Percentiles rank a stretch among this genome's conserved stretches.
Conservation (phyloP, 2,888 invertebrate genomes). For the Protophormia terraenovae region DNA sequence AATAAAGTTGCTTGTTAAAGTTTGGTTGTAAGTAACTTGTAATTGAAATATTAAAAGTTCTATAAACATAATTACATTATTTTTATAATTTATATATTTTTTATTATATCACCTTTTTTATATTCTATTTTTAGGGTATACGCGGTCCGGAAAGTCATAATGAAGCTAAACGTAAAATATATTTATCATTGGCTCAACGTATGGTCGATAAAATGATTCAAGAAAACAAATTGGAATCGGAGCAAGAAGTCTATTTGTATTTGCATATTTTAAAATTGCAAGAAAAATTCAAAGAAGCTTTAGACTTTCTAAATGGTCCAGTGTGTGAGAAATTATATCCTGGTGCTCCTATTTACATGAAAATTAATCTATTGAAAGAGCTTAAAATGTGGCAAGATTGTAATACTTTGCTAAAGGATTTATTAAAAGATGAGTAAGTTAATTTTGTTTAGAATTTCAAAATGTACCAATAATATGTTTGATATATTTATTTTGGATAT, state of each 20-base stretch:
- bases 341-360: slow-evolving; percentile 86
- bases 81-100: too few species aligned
- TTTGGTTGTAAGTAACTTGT: too few species aligned
- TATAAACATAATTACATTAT: too few species aligned
- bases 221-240: slow-evolving; percentile 94
- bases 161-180: slow-evolving; percentile 85
- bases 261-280: slow-evolving; percentile 92
- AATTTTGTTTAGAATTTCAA: not conserved
- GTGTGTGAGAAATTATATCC: slow-evolving; percentile 87
- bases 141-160: slow-evolving; percentile 82
- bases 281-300: slow-evolving; percentile 90
- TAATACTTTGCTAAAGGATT: slow-evolving; percentile 87
- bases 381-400: slow-evolving; percentile 89
- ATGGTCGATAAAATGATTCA: slow-evolving; percentile 95
- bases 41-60: too few species aligned
- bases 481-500: too few species aligned
- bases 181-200: slow-evolving; percentile 93
- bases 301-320: slow-evolving; percentile 90
- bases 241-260: slow-evolving; percentile 96
- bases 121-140: slow-evolving; percentile 78
- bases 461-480: not conserved
- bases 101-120: not conserved
- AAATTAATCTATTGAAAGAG: slow-evolving; percentile 88
- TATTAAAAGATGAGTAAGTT: slow-evolving; percentile 88
- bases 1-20: too few species aligned